These are phyloP conservation scores for Folsomia manolachei DNA, from an alignment of 2,888 invertebrate species.

Conservation along the genomic window DNA sequence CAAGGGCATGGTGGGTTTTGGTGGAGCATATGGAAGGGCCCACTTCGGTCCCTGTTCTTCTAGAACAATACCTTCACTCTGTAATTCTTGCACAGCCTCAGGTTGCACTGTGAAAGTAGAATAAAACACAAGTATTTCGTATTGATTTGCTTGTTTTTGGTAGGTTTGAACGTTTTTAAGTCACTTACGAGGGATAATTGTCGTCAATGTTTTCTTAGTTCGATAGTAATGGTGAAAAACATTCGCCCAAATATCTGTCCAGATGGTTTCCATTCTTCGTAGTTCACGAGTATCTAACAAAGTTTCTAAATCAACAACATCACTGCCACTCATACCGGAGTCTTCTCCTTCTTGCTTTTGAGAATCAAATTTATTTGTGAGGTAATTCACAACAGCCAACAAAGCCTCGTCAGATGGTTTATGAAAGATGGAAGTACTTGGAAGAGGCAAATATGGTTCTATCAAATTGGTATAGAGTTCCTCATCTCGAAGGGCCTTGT, in stretches of 20 bases:
- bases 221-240: background rate
- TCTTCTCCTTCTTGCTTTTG: background rate
- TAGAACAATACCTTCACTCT: background rate
- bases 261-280: conserved; percentile 19
- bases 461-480: conserved; percentile 21
- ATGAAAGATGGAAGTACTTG: conserved; percentile 22
- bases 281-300: conserved; percentile 21
- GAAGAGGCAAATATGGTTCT: conserved; percentile 20
- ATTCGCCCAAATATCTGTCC: conserved; percentile 21
- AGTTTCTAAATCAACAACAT: conserved; percentile 16
- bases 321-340: background rate
- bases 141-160: background rate
- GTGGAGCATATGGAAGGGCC: background rate
- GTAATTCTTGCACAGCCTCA: background rate
- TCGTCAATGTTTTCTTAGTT: background rate
- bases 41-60: background rate
- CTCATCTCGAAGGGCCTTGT: conserved; percentile 36
- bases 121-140: background rate
- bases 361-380: background rate
- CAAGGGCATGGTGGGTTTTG: background rate
- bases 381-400: conserved; percentile 15
- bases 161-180: background rate
- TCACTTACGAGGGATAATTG: background rate
- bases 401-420: conserved; percentile 20
- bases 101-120: background rate